Conservation (phyloP, 92 coral and sea anemone genomes). For the Epizoanthus fatuus region DNA sequence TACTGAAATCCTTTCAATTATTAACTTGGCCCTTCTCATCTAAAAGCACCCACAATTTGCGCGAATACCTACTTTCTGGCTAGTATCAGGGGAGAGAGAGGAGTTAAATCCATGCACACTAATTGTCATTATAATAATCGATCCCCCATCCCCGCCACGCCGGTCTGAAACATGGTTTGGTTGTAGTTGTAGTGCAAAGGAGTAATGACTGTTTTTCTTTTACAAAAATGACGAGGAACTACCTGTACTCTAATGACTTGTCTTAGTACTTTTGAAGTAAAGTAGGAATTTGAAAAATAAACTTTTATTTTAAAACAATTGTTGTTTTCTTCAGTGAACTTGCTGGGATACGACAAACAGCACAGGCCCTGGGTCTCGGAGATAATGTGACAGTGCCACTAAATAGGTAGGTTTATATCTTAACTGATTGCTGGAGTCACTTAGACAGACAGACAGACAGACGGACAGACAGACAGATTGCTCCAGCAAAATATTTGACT, state of each 20-base stretch:
- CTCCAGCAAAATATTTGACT: no score
- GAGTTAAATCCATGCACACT: neutral
- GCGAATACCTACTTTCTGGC: neutral
- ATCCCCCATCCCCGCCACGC: no score
- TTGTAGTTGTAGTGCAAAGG: slow-evolving; percentile 6
- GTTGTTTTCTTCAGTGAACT: neutral
- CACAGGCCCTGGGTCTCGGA: no score
- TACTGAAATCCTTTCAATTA: slow-evolving; percentile 18
- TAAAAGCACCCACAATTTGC: neutral
- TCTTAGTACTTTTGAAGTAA: slow-evolving; percentile 13
- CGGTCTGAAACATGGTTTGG: no score
- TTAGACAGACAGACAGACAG: no score
- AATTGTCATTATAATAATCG: no score
- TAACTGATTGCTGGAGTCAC: no score
- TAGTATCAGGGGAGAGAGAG: slow-evolving; percentile 4
- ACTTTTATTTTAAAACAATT: neutral
- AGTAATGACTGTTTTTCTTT: neutral
- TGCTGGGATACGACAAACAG: no score
- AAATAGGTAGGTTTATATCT: no score
- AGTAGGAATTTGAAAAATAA: slow-evolving; percentile 13
- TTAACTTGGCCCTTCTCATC: slow-evolving; percentile 19
- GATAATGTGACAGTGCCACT: no score
- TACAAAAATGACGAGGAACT: slow-evolving; percentile 2
- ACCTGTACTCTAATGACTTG: slow-evolving; percentile 6
- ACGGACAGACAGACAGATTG: no score